Conservation (phyloP, 1,140 invertebrate species). For the Drosophila punjabiensis region DNA sequence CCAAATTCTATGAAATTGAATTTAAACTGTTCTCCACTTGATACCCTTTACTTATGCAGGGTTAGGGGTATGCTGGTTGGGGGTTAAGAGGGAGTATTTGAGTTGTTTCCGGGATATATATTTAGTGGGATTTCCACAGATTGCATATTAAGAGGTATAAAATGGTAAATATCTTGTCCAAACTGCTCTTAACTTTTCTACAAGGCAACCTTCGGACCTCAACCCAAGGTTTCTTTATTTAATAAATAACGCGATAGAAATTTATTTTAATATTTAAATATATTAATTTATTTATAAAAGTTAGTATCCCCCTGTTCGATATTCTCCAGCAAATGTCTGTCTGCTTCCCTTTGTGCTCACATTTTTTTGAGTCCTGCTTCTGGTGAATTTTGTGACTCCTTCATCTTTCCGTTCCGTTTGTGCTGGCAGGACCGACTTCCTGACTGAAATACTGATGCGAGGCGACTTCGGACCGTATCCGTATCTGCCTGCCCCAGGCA, state of each 20-base stretch:
- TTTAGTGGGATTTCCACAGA: too few relatives aligned
- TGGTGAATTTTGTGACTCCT: background rate
- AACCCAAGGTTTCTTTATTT: background rate
- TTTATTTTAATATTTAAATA: background rate
- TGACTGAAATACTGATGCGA: slow-evolving; percentile 25
- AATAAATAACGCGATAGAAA: too few relatives aligned
- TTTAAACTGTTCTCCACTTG: background rate
- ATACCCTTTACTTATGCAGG: background rate
- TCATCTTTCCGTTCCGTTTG: background rate
- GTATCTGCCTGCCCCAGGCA: slow-evolving; percentile 6
- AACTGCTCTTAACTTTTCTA: background rate
- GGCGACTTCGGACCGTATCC: slow-evolving; percentile 9
- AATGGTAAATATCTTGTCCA: too few relatives aligned
- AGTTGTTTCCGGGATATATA: too few relatives aligned
- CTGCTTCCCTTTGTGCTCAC: background rate
- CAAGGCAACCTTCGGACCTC: background rate
- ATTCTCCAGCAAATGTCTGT: too few relatives aligned
- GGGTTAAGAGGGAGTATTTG: background rate
- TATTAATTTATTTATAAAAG: too few relatives aligned
- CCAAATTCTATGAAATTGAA: slow-evolving; percentile 44
- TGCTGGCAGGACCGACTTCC: slow-evolving; percentile 1
- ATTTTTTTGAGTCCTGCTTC: slow-evolving; percentile 6
- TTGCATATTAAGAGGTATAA: background rate
- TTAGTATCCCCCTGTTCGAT: too few relatives aligned
- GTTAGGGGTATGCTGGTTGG: background rate